These are phyloP conservation scores for Chymomyza procnemis DNA, from an alignment of 2,888 invertebrate genomes.

Conservation along the genomic window DNA sequence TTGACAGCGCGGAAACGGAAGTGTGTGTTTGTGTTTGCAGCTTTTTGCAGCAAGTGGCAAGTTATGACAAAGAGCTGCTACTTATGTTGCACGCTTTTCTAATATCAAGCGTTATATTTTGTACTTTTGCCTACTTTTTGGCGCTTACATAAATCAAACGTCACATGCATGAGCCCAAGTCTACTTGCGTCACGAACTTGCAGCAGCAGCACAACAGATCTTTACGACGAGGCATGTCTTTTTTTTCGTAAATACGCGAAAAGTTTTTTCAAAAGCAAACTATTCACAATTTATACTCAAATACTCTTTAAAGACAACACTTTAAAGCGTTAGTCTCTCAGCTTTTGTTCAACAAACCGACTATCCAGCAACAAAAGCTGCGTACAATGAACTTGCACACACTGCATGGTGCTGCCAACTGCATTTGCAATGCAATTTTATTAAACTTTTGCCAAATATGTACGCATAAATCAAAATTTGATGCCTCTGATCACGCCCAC, in stretches of 20 bases:
- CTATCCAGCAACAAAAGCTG: neutral
- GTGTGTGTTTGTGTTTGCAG: too few species aligned
- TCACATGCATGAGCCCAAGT: too few species aligned
- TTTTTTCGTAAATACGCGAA: too few species aligned
- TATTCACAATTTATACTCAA: too few species aligned
- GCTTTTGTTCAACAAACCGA: neutral
- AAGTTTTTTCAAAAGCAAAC: too few species aligned
- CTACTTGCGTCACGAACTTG: too few species aligned
- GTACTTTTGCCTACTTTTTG: neutral
- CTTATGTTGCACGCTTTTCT: neutral
- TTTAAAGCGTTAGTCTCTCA: too few species aligned
- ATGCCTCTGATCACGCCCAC: slow-evolving; percentile 38
- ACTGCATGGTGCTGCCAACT: slow-evolving; percentile 3
- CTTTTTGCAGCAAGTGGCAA: slow-evolving; percentile 36
- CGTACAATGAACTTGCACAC: neutral
- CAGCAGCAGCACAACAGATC: too few species aligned
- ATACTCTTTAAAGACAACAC: too few species aligned
- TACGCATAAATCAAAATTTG: slow-evolving; percentile 53
- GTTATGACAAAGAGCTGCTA: slow-evolving; percentile 11
- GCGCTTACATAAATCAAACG: neutral
- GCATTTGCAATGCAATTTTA: slow-evolving; percentile 40
- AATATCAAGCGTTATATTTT: neutral
- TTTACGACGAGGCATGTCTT: too few species aligned
- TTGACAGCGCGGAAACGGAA: slow-evolving; percentile 54
- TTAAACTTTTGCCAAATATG: slow-evolving; percentile 48